A percentile compares a stretch with the other conserved stretches of the same genome.
These are phyloP conservation scores for Lasius platythorax DNA, from an alignment of 2,888 invertebrate species.

Conservation along the genomic window DNA sequence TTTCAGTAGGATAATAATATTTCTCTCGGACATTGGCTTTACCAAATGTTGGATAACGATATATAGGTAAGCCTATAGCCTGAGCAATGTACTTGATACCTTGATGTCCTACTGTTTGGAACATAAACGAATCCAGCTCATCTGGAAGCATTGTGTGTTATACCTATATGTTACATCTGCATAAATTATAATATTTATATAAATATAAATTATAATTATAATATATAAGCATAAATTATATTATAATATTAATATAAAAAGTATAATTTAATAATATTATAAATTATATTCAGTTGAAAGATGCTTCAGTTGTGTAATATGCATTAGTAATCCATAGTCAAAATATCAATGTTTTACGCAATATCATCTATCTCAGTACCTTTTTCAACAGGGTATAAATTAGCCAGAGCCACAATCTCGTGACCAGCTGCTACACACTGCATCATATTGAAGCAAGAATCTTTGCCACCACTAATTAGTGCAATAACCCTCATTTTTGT, in stretches of 20 bases:
- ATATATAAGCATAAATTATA: not conserved
- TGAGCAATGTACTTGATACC: constrained; percentile 96
- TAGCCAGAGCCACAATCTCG: constrained; percentile 97
- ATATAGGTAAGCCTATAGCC: constrained; percentile 97
- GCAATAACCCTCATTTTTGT: constrained; percentile 94
- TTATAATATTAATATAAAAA: not conserved
- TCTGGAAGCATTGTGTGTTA: constrained; percentile 86
- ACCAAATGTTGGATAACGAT: constrained; percentile 94
- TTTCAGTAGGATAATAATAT: constrained; percentile 92
- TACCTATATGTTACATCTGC: constrained; percentile 40
- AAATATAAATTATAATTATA: not conserved
- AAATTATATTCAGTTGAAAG: not conserved
- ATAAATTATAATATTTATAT: constrained; percentile 34
- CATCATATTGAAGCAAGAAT: constrained; percentile 99
- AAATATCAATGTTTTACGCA: constrained; percentile 1
- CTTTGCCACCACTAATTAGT: constrained; percentile 99
- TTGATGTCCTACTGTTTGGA: constrained; percentile 99
- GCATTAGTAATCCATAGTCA: not conserved
- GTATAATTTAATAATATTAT: constrained; percentile 5
- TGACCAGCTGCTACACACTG: constrained; percentile 98
- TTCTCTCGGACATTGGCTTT: constrained; percentile 93
- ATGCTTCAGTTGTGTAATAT: not conserved
- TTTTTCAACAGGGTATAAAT: constrained; percentile 95
- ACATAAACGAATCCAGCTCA: constrained; percentile 99
- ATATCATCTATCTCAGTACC: constrained; percentile 86